These are phyloP conservation scores for Psettodes erumei DNA, from an alignment of 2,113 vertebrate species.

Conservation along the genomic window DNA sequence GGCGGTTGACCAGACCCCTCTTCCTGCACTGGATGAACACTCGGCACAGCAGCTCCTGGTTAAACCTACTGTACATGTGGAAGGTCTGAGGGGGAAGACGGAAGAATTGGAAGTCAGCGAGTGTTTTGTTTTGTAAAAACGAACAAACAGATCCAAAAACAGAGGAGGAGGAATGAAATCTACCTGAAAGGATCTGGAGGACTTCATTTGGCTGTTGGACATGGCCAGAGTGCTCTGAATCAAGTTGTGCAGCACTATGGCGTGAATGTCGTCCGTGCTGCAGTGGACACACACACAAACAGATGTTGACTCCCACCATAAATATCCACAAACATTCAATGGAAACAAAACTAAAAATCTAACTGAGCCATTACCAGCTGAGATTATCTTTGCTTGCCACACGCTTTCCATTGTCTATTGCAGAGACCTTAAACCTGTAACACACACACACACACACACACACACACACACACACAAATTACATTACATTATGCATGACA, in stretches of 20 bases:
- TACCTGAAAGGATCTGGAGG: conserved; percentile 92
- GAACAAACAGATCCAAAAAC: neutral
- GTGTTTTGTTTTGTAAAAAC: neutral
- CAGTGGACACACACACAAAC: conserved; percentile 26
- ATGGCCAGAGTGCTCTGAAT: conserved; percentile 95
- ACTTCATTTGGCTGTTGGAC: conserved; percentile 92
- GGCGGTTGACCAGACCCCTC: conserved; percentile 91
- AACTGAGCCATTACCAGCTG: conserved; percentile 53
- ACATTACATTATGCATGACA: neutral
- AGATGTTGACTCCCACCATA: neutral
- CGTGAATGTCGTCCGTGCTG: conserved; percentile 91
- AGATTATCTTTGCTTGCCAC: conserved; percentile 58
- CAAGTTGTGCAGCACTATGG: conserved; percentile 91
- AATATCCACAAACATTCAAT: neutral
- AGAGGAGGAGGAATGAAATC: neutral
- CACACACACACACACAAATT: neutral
- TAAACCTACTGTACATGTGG: conserved; percentile 89
- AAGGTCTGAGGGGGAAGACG: conserved; percentile 83
- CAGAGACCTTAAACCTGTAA: conserved; percentile 88
- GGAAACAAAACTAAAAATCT: neutral
- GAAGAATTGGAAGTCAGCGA: neutral
- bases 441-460: neutral
- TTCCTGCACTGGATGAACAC: conserved; percentile 90
- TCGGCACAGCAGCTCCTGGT: conserved; percentile 87
- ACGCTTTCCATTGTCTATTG: conserved; percentile 83